Conservation (phyloP, 2,888 invertebrate species). For the Cyclophora punctaria region DNA sequence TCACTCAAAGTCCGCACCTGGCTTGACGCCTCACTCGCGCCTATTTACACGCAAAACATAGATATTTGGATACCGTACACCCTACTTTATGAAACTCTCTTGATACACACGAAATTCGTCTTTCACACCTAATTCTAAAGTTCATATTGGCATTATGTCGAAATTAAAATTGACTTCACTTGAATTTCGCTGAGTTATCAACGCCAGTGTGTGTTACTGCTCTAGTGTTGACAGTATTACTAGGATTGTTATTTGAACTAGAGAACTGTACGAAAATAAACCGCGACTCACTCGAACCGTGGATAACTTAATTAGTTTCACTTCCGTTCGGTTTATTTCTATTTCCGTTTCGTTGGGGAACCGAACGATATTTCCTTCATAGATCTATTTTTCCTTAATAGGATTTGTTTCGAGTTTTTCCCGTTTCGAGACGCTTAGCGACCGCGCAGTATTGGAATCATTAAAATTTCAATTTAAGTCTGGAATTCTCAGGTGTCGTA, state of each 20-base stretch:
- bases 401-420: conserved; percentile 57
- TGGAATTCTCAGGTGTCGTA: conserved; percentile 30
- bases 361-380: conserved; percentile 58
- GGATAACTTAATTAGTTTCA: conserved; percentile 74
- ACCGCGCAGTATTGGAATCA: conserved; percentile 38
- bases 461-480: conserved; percentile 44
- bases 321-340: conserved; percentile 71
- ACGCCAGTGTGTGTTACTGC: conserved; percentile 57
- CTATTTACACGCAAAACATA: conserved; percentile 70
- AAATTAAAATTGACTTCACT: conserved; percentile 37
- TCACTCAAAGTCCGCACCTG: conserved; percentile 62
- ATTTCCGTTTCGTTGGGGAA: conserved; percentile 67
- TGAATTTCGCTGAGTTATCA: conserved; percentile 59
- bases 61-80: conserved; percentile 62
- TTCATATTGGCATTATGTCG: conserved; percentile 23
- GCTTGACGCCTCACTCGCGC: conserved; percentile 62
- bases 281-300: conserved; percentile 57
- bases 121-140: conserved; percentile 25
- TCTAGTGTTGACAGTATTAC: conserved; percentile 65
- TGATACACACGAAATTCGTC: conserved; percentile 28
- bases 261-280: conserved; percentile 65
- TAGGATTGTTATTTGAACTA: conserved; percentile 57
- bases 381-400: conserved; percentile 66
- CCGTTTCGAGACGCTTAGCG: conserved; percentile 29
- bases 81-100: conserved; percentile 39